These are phyloP conservation scores for Gorsachius magnificus DNA, from an alignment of 2,797 vertebrate species.

Conservation along the genomic window DNA sequence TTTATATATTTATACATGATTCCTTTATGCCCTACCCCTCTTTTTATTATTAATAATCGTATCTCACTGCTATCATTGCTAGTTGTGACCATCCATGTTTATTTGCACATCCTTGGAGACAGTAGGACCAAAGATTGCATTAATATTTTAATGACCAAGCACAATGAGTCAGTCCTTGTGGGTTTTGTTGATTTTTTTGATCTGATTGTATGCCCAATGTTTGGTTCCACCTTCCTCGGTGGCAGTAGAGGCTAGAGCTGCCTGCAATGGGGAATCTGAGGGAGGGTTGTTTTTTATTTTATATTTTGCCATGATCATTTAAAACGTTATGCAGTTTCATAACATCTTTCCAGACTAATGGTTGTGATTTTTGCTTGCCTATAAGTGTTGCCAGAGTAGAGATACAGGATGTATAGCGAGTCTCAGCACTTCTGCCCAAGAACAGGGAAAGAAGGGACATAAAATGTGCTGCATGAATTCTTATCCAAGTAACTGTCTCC, in stretches of 20 bases:
- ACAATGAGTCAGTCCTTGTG: neutral
- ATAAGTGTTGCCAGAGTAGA: neutral
- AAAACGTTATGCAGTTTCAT: neutral
- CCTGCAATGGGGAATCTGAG: accelerated
- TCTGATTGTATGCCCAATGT: neutral
- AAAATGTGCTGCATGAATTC: neutral
- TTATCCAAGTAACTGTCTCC: neutral
- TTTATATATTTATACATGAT: neutral
- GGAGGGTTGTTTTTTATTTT: neutral
- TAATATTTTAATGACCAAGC: neutral
- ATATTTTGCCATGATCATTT: neutral
- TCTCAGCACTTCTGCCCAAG: neutral
- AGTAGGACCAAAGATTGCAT: neutral
- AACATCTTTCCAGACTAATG: neutral
- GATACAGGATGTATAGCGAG: neutral
- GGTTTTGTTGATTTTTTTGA: neutral
- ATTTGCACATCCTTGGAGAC: neutral
- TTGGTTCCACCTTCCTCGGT: neutral
- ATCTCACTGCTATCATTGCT: neutral
- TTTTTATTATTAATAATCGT: neutral
- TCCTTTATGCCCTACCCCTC: neutral
- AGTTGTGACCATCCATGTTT: neutral
- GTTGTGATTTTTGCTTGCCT: neutral
- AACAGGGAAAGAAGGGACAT: neutral
- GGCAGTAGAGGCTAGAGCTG: neutral